A percentile compares a stretch with the other conserved stretches of the same genome.
Evolutionary conservation across 2,797 vertebrate genomes (phyloP).

Genomic region (Lacerta agilis): DNA sequence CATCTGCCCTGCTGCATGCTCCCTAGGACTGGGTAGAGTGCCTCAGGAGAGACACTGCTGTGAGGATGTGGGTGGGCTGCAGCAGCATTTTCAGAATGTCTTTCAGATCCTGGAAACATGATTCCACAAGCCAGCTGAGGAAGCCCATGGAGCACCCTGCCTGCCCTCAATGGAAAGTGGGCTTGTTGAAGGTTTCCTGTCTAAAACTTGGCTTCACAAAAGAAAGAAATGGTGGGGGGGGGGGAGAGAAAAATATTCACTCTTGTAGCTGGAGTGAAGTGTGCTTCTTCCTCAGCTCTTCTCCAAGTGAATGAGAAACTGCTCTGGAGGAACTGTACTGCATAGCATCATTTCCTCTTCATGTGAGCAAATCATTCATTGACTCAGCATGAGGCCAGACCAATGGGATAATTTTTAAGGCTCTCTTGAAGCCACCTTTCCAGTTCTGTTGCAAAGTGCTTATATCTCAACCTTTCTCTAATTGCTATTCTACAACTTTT

Average conservation of each 20-base stretch:
- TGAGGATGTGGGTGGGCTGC: conserved; percentile 69
- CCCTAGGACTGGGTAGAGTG: conserved; percentile 37
- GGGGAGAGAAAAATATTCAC: conserved; percentile 1
- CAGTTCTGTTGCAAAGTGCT: not conserved
- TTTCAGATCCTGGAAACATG: conserved; percentile 65
- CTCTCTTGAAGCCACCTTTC: conserved; percentile 1
- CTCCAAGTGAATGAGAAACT: conserved; percentile 37
- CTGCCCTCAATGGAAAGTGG: conserved; percentile 59
- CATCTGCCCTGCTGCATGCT: conserved; percentile 56
- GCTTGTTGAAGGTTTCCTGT: conserved; percentile 50
- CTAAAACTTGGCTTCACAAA: conserved; percentile 64
- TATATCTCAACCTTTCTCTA: not conserved
- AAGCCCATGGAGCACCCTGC: conserved; percentile 59
- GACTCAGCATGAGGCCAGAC: conserved; percentile 25
- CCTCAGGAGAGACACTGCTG: conserved; percentile 48
- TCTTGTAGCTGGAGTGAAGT: conserved; percentile 38
- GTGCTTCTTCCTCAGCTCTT: conserved; percentile 38
- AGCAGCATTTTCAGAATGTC: conserved; percentile 55
- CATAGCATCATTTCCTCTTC: conserved; percentile 15
- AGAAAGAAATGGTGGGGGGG: conserved; percentile 49
- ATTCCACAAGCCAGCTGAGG: conserved; percentile 67
- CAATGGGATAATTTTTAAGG: conserved; percentile 1
- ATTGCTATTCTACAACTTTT: accelerated
- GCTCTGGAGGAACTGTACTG: conserved; percentile 33
- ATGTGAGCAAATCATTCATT: conserved; percentile 40